phyloP scores from a whole-genome alignment of 2,888 invertebrate species.

The Cybosia mesomella region DNA sequence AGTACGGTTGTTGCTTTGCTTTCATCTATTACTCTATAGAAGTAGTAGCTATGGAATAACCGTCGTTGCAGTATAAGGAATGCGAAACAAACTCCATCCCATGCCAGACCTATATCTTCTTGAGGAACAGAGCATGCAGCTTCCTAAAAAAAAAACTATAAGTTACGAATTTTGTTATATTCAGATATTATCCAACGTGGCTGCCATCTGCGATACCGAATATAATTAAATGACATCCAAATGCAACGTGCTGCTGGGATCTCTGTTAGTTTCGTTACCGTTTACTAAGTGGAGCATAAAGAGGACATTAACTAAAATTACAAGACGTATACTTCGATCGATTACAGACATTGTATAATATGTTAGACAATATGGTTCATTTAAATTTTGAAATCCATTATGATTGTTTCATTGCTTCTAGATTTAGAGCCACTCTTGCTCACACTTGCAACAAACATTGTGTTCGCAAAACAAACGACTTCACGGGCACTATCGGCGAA shows the following conservation, averaged over 20 bases:
- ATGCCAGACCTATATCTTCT: slow-evolving; percentile 95
- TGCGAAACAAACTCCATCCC: slow-evolving; percentile 98
- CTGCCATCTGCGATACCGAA: not conserved
- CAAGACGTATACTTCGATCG: not conserved
- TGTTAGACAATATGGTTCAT: not conserved
- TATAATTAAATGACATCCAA: not conserved
- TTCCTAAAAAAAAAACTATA: slow-evolving; percentile 57
- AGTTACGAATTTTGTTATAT: slow-evolving; percentile 2
- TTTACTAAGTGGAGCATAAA: not conserved
- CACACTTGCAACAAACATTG: not conserved
- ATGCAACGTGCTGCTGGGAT: not conserved
- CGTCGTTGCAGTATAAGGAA: slow-evolving; percentile 97
- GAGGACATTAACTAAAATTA: not conserved
- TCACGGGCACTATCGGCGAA: not conserved
- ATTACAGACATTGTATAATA: not conserved
- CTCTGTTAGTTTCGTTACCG: not conserved
- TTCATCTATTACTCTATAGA: slow-evolving; percentile 98
- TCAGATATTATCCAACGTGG: not conserved
- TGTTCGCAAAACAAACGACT: not conserved
- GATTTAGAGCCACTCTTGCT: not conserved
- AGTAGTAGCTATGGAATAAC: slow-evolving; percentile 98
- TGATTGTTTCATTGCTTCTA: not conserved
- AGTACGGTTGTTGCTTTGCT: slow-evolving; percentile 97
- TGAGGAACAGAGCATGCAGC: slow-evolving; percentile 89
- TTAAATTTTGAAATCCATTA: not conserved